Evolutionary conservation across 2,113 vertebrate species (phyloP), one percentile per base, ranked within the genome.

Genomic region (Macquaria australasica): DNA sequence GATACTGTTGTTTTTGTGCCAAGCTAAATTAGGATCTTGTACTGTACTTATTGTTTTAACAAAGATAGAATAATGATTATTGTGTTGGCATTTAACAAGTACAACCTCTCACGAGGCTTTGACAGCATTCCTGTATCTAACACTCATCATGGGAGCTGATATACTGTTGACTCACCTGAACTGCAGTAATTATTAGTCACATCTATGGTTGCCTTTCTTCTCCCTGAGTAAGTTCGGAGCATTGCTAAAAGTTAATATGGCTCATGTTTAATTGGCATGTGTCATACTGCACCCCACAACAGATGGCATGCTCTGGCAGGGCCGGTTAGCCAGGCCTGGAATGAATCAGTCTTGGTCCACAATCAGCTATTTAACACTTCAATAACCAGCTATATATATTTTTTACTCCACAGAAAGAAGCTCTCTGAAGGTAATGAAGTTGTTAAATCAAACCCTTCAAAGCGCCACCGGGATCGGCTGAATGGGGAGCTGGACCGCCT

Each of bases 401-500:
- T 31, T 55, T 18, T 11, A 5, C 37, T 62, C 41, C 3, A 0
- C 89, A 96, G 94, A 39, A 95, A 94, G 79, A 95, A 94, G 71
- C 1, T 69, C 0, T 41, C 68, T 0, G 89, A 88, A 0, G 14
- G 72, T 0, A 95, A 94, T 58, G 95, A 81, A 1, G 84, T 91
- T 0, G 53, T 91, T 56, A 96, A 97, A 63, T 96, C 96, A 4
- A 97, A 96, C 84, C 96, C 96, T 1, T 97, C 96, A 8, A 97
- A 97, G 87, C 89, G 93, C 50, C 97, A 97, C 85, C 87, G 94
- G 62, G 96, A 97, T 39, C 90, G 94, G 28, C 94, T 97, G 63
- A 97, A 96, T 8, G 93, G 95, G n/a, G 96, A 97, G 89, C 95
- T 97, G 85, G 94, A 72, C 88, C 92, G 87, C 45, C 92, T 97